phyloP scores from a whole-genome alignment of 2,888 invertebrate genomes.

The Noctua fimbriata region DNA sequence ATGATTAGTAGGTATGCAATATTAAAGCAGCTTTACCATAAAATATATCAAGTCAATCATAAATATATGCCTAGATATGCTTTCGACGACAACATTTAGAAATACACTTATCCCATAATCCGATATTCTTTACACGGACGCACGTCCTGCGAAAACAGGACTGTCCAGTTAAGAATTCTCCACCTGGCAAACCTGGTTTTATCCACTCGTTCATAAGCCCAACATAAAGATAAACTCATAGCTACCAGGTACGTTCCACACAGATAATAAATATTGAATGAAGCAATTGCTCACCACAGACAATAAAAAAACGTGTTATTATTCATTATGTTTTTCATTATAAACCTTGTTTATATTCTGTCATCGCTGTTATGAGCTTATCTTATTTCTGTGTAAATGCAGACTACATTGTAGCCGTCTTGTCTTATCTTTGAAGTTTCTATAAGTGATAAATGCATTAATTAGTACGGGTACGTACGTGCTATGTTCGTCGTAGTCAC shows the following conservation, averaged over 20 bases:
- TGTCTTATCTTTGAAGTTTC: conserved; percentile 42
- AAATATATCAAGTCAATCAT: not conserved
- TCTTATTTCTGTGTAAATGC: conserved; percentile 37
- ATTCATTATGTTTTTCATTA: conserved; percentile 51
- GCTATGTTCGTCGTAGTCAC: not conserved
- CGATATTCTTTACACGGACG: conserved; percentile 18
- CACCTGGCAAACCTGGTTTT: conserved; percentile 49
- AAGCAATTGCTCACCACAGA: conserved; percentile 54
- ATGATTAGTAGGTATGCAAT: not conserved
- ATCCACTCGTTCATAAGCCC: conserved; percentile 11
- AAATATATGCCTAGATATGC: not conserved
- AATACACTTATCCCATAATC: conserved; percentile 20
- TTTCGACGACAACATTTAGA: conserved; percentile 1
- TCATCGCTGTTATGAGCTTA: conserved; percentile 20
- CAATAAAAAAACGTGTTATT: conserved; percentile 53
- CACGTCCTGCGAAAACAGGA: conserved; percentile 35
- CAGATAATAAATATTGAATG: conserved; percentile 55
- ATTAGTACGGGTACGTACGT: conserved; percentile 26
- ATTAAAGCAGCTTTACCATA: not conserved
- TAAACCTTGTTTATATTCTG: conserved; percentile 47
- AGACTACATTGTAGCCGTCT: conserved; percentile 27
- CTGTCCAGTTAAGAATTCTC: conserved; percentile 24
- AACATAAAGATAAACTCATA: conserved; percentile 26
- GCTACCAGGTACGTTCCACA: conserved; percentile 12
- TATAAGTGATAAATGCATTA: conserved; percentile 42